Conservation (phyloP, 2,888 invertebrate species). For the Autographa pulchrina region DNA sequence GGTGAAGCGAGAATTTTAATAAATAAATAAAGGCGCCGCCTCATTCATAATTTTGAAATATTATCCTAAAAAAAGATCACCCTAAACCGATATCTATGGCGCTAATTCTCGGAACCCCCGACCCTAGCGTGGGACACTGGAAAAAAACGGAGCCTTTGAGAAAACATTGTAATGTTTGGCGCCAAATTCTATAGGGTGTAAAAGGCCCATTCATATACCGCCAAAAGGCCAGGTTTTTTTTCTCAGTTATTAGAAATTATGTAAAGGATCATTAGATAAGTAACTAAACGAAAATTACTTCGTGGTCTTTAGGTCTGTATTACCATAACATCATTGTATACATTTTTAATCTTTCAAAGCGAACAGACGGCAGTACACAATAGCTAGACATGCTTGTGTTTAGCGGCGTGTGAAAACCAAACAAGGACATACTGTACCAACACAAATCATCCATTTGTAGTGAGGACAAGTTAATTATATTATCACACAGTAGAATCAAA, state of each 20-base stretch:
- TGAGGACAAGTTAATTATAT: constrained; percentile 25
- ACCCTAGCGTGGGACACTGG: constrained; percentile 60
- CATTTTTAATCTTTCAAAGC: constrained; percentile 16
- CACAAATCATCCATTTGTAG: constrained; percentile 39
- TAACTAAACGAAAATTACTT: constrained; percentile 18
- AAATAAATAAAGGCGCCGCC: constrained; percentile 57
- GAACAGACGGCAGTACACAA: constrained; percentile 8
- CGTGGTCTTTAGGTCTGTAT: constrained; percentile 13
- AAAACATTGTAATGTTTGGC: constrained; percentile 61
- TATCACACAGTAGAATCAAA: constrained; percentile 23
- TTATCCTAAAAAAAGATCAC: constrained; percentile 50
- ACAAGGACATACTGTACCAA: constrained; percentile 34
- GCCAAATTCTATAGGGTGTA: constrained; percentile 57
- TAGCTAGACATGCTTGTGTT: constrained; percentile 28
- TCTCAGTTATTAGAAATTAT: constrained; percentile 22
- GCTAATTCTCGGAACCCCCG: constrained; percentile 68
- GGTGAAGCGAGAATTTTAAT: constrained; percentile 29
- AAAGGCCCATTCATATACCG: constrained; percentile 56
- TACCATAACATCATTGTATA: constrained; percentile 17
- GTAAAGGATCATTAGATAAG: constrained; percentile 30
- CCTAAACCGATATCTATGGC: constrained; percentile 50
- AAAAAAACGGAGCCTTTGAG: constrained; percentile 59
- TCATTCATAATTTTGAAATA: constrained; percentile 63
- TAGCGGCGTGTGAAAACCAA: constrained; percentile 47
- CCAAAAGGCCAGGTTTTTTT: constrained; percentile 15